phyloP scores from a whole-genome alignment of 2,797 vertebrate genomes.

The Tolypeutes matacus region DNA sequence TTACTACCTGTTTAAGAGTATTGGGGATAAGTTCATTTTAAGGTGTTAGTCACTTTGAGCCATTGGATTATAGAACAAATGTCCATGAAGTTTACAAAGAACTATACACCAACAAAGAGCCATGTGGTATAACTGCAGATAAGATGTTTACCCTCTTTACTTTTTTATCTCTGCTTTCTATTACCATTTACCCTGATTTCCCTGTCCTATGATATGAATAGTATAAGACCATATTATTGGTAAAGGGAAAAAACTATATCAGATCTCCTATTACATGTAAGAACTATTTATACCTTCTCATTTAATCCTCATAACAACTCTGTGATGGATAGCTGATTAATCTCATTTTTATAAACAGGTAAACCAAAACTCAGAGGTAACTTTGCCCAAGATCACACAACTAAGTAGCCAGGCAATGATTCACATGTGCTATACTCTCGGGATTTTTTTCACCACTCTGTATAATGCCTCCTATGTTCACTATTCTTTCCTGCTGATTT shows the following conservation, averaged over 20 bases:
- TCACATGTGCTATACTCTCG: not conserved
- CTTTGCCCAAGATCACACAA: constrained; percentile 14
- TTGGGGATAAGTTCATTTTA: constrained; percentile 59
- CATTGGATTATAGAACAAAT: constrained; percentile 45
- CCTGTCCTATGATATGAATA: not conserved
- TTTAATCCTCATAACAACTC: not conserved
- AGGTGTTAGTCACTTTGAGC: constrained; percentile 53
- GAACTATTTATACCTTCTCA: not conserved
- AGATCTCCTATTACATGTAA: not conserved
- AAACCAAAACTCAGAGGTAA: constrained; percentile 46
- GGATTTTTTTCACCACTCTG: not conserved
- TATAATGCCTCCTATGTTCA: constrained; percentile 38
- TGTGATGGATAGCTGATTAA: not conserved
- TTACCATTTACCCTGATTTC: not conserved
- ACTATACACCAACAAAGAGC: not conserved
- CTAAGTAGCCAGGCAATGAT: not conserved
- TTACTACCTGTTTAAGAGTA: not conserved
- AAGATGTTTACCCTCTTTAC: constrained; percentile 9
- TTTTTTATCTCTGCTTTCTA: constrained; percentile 27
- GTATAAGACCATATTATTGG: constrained; percentile 2
- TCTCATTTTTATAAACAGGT: constrained; percentile 23
- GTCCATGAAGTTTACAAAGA: constrained; percentile 47
- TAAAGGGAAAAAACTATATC: constrained; percentile 36
- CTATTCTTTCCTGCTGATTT: not conserved
- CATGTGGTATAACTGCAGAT: not conserved